Conservation (phyloP, 2,113 vertebrate genomes). For the Edolisoma coerulescens region DNA sequence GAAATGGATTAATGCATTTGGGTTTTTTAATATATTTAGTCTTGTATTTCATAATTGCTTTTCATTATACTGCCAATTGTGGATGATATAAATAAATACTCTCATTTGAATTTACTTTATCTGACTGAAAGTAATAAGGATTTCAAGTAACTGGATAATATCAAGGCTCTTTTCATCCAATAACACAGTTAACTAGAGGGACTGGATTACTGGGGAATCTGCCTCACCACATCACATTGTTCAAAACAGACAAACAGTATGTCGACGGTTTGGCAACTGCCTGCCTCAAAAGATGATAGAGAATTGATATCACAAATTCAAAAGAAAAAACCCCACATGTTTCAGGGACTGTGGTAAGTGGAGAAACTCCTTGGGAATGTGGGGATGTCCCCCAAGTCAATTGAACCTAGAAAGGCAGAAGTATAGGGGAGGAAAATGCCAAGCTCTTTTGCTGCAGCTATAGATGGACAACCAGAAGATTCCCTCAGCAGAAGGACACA, state of each 20-base stretch:
- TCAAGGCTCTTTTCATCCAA: neutral
- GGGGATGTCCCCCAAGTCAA: neutral
- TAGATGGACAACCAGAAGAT: neutral
- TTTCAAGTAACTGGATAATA: neutral
- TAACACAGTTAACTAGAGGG: neutral
- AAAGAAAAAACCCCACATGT: neutral
- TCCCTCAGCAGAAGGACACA: neutral
- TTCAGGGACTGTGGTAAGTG: neutral
- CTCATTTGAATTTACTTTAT: neutral
- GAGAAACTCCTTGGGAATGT: neutral
- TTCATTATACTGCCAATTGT: neutral
- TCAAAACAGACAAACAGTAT: neutral
- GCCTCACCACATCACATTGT: neutral
- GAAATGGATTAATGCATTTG: neutral
- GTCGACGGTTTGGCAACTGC: neutral
- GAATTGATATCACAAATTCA: neutral
- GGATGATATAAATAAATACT: neutral
- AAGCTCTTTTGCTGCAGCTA: neutral
- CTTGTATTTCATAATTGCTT: neutral
- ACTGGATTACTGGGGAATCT: neutral
- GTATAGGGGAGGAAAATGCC: neutral
- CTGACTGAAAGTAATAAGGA: neutral
- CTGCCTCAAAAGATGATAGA: neutral
- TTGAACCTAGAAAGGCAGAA: neutral
- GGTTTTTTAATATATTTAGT: neutral